Conservation (phyloP, 2,113 vertebrate species). For the Gopherus evgoodei region DNA sequence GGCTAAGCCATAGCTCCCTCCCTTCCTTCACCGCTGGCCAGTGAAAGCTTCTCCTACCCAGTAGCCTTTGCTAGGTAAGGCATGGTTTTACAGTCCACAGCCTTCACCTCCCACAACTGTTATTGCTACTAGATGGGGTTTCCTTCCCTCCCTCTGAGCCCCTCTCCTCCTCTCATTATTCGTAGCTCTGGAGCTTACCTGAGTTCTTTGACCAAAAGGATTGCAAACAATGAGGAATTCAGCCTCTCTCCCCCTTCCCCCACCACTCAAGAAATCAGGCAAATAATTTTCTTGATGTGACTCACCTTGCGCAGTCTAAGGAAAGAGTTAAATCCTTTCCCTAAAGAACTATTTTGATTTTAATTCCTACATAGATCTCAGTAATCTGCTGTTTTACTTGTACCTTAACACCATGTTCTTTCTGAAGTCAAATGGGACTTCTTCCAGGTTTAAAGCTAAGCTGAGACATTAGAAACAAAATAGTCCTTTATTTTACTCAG, state of each 20-base stretch:
- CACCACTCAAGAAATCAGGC: background rate
- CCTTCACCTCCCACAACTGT: rapidly evolving
- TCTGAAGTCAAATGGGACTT: background rate
- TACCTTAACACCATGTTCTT: background rate
- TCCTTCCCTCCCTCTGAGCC: background rate
- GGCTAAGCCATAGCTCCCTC: rapidly evolving
- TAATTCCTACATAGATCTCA: background rate
- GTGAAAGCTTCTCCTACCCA: rapidly evolving
- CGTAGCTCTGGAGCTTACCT: background rate
- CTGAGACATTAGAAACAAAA: background rate
- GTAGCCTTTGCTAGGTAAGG: background rate
- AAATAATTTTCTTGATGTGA: background rate
- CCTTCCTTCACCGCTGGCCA: rapidly evolving
- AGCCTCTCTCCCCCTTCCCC: background rate
- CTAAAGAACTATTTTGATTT: background rate
- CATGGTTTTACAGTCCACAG: background rate
- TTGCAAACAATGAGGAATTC: background rate
- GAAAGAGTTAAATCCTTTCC: background rate
- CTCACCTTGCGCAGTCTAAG: background rate
- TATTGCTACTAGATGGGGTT: rapidly evolving
- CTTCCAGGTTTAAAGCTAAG: background rate
- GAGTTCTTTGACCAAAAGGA: background rate
- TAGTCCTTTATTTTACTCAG: background rate
- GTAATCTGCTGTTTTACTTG: background rate
- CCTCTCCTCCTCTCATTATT: rapidly evolving